These are phyloP conservation scores for Galbula dea DNA, from an alignment of 2,113 vertebrate species.

Conservation along the genomic window DNA sequence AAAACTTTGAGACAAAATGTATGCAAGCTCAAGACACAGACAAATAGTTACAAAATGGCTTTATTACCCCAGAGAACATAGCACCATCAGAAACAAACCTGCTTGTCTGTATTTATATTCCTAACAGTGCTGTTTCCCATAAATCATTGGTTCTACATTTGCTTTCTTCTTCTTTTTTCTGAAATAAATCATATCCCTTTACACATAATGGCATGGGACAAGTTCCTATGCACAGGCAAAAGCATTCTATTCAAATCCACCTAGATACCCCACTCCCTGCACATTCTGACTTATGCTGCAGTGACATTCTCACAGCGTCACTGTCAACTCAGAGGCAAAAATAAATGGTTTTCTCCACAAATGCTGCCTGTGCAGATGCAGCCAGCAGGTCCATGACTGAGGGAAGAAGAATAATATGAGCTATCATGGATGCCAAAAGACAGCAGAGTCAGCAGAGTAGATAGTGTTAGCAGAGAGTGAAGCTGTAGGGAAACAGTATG, in stretches of 20 bases:
- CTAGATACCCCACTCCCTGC: not conserved
- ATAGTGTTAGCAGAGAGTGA: not conserved
- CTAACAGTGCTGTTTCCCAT: not conserved
- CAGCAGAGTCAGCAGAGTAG: too few relatives aligned
- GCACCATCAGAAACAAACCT: not conserved
- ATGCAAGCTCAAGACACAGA: not conserved
- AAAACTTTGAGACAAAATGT: not conserved
- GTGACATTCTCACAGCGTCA: not conserved
- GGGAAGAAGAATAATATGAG: not conserved
- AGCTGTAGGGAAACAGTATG: not conserved
- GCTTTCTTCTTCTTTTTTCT: not conserved
- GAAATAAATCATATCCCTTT: not conserved
- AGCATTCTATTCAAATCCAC: not conserved
- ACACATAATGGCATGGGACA: not conserved
- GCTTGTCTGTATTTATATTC: constrained; percentile 38
- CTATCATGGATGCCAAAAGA: rapidly evolving
- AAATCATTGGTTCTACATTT: not conserved
- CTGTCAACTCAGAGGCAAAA: not conserved
- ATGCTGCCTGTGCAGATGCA: not conserved
- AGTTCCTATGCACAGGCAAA: not conserved
- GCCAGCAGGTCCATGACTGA: not conserved
- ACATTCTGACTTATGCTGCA: not conserved
- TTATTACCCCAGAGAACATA: not conserved
- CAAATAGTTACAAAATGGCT: not conserved
- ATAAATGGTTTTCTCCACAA: not conserved